phyloP scores from a whole-genome alignment of 1,140 invertebrate genomes.

The Drosophila equinoxialis region DNA sequence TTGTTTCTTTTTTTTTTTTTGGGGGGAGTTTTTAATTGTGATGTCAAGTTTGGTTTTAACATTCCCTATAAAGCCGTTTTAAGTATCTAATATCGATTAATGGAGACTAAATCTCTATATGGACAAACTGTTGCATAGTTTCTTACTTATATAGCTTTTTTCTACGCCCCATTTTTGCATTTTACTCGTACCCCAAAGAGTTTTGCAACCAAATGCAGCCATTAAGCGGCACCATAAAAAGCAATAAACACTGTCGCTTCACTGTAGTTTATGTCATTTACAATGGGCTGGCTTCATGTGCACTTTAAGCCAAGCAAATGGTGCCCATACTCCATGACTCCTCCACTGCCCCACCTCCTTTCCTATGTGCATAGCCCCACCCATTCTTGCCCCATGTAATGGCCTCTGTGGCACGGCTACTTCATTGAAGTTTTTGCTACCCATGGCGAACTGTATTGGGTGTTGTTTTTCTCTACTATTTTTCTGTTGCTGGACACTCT shows the following conservation, averaged over 20 bases:
- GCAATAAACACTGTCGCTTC: constrained; percentile 72
- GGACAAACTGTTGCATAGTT: constrained; percentile 8
- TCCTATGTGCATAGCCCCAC: neutral
- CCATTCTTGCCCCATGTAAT: constrained; percentile 20
- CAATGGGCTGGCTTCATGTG: constrained; percentile 46
- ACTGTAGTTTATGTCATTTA: constrained; percentile 73
- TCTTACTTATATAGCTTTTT: constrained; percentile 13
- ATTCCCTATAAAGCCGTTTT: neutral
- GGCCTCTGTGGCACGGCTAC: constrained; percentile 27
- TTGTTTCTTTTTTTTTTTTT: too few species aligned
- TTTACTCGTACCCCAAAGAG: neutral
- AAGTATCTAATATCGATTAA: neutral
- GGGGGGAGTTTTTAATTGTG: too few species aligned
- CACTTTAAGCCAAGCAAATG: constrained; percentile 62
- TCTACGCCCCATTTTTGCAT: too few species aligned
- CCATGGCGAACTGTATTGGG: constrained; percentile 19
- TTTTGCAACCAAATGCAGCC: constrained; percentile 52
- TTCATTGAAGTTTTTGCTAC: constrained; percentile 53
- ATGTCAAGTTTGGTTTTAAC: neutral
- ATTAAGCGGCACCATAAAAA: constrained; percentile 74
- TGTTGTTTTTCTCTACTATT: constrained; percentile 12
- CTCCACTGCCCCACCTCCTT: neutral
- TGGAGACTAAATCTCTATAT: neutral
- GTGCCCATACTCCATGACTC: constrained; percentile 18
- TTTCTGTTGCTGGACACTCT: constrained; percentile 31